phyloP scores from a whole-genome alignment of 2,113 vertebrate genomes.

The Dryoscopus gambensis region DNA sequence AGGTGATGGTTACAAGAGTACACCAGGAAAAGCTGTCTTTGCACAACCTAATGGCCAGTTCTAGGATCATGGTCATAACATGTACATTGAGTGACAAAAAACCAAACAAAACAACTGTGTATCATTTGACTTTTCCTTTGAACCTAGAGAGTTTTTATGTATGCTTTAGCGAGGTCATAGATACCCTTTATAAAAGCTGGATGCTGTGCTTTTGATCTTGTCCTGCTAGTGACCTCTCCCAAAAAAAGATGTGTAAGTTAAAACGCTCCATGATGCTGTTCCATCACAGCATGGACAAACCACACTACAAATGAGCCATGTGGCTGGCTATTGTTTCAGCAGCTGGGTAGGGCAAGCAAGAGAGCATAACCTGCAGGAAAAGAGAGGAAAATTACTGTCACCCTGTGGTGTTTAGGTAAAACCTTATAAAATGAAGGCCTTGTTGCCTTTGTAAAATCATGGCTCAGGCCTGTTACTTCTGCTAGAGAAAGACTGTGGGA shows the following conservation, averaged over 20 bases:
- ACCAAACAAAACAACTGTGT: background rate
- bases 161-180: background rate
- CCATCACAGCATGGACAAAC: background rate
- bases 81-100: background rate
- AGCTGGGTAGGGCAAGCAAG: background rate
- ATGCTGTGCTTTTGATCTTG: background rate
- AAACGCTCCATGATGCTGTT: background rate
- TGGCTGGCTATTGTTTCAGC: background rate
- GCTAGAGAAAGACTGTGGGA: too few species aligned
- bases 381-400: background rate
- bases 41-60: background rate
- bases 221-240: background rate
- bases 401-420: too few species aligned
- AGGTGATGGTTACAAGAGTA: background rate
- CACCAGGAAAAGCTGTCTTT: background rate
- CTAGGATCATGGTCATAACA: background rate
- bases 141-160: background rate
- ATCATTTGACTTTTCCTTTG: background rate
- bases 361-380: background rate
- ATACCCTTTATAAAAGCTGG: background rate
- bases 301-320: background rate
- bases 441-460: too few species aligned
- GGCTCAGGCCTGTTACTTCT: too few species aligned
- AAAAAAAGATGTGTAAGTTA: background rate
- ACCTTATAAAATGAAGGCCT: too few species aligned